These are phyloP conservation scores for Sesia apiformis DNA, from an alignment of 2,888 invertebrate species.

Conservation along the genomic window DNA sequence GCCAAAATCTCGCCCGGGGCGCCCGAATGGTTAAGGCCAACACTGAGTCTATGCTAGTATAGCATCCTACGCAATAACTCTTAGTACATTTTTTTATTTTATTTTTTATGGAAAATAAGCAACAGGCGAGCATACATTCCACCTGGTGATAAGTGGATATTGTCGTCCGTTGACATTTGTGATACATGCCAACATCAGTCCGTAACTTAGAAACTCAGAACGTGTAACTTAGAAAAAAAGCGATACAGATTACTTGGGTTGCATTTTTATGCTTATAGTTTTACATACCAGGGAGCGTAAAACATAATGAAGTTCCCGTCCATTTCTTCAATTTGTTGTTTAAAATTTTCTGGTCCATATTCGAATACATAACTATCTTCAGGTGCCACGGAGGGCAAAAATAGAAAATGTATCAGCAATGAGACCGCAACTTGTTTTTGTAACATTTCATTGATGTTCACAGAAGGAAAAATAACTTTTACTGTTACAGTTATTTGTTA, in stretches of 20 bases:
- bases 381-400: conserved; percentile 77
- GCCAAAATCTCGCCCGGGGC: too few relatives aligned
- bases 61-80: too few relatives aligned
- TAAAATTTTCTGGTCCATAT: conserved; percentile 78
- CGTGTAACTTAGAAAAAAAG: background rate
- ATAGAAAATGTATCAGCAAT: conserved; percentile 24
- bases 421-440: conserved; percentile 11
- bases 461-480: background rate
- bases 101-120: too few relatives aligned
- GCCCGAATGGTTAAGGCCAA: too few relatives aligned
- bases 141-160: too few relatives aligned
- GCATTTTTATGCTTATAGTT: background rate
- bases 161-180: too few relatives aligned
- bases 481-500: too few relatives aligned
- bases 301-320: conserved; percentile 85
- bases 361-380: conserved; percentile 74
- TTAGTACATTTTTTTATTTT: too few relatives aligned
- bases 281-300: conserved; percentile 84
- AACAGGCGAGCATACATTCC: too few relatives aligned
- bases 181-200: background rate
- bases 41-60: too few relatives aligned
- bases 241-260: too few relatives aligned
- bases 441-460: conserved; percentile 20
- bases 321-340: conserved; percentile 74
- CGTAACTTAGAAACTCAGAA: background rate